Conservation (phyloP, 2,888 invertebrate genomes). For the Prosapia bicincta region DNA sequence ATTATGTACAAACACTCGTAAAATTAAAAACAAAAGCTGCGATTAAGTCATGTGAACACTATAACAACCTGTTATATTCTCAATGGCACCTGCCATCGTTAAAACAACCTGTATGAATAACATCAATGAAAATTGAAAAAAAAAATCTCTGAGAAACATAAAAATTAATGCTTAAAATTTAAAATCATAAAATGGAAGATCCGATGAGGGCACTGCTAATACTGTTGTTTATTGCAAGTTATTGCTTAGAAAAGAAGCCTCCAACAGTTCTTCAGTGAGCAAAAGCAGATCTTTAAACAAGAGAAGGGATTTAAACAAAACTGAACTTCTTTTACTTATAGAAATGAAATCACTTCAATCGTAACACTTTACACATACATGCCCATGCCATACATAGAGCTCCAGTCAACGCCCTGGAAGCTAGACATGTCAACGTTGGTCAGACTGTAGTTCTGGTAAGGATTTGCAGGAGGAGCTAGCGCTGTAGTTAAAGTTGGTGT, state of each 20-base stretch:
- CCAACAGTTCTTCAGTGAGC: constrained; percentile 22
- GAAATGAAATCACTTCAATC: background rate
- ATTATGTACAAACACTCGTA: constrained; percentile 33
- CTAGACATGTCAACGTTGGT: constrained; percentile 90
- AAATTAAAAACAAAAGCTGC: constrained; percentile 11
- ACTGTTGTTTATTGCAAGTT: constrained; percentile 40
- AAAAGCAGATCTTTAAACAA: constrained; percentile 26
- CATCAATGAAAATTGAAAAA: background rate
- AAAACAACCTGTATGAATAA: background rate
- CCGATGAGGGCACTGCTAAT: constrained; percentile 38
- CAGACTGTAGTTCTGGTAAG: constrained; percentile 74
- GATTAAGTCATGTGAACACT: constrained; percentile 8
- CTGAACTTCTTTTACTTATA: background rate
- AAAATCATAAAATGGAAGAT: constrained; percentile 34
- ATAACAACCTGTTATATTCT: background rate
- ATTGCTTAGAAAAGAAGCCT: constrained; percentile 36
- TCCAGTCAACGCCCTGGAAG: constrained; percentile 90
- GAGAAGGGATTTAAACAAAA: background rate
- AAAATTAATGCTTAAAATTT: background rate
- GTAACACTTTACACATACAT: constrained; percentile 65
- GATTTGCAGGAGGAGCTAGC: constrained; percentile 64
- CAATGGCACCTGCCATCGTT: too few relatives aligned
- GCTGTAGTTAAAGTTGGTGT: constrained; percentile 54
- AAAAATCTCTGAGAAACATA: background rate
- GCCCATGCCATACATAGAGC: constrained; percentile 87